Conservation (phyloP, 2,888 invertebrate genomes). For the Tenodera sinensis region DNA sequence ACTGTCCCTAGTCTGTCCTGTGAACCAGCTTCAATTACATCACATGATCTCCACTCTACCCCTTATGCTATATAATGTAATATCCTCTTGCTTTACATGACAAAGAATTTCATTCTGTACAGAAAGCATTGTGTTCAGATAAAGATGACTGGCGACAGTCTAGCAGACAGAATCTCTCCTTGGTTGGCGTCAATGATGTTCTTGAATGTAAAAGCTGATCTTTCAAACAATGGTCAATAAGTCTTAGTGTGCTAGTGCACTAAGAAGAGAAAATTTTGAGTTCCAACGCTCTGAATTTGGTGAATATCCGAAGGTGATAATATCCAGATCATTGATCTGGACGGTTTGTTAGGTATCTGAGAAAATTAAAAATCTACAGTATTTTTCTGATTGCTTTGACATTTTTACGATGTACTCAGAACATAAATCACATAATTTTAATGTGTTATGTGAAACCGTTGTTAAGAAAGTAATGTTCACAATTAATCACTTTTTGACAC, state of each 20-base stretch:
- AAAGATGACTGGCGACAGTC: background rate
- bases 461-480: no score
- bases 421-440: no score
- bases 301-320: no score
- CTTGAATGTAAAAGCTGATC: background rate
- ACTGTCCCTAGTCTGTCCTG: background rate
- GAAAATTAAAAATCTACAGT: no score
- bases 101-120: background rate
- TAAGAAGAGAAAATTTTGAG: background rate
- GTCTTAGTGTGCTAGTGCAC: background rate
- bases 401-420: no score
- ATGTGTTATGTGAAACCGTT: no score
- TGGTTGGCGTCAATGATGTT: background rate
- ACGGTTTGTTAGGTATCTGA: no score
- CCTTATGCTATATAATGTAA: slow-evolving; percentile 9
- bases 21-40: slow-evolving; percentile 10
- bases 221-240: background rate
- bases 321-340: no score
- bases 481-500: no score
- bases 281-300: no score
- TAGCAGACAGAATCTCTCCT: background rate
- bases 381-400: no score
- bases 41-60: slow-evolving; percentile 7
- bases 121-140: background rate
- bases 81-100: slow-evolving; percentile 17